phyloP scores from a whole-genome alignment of 2,797 vertebrate species.

The Lacerta viridis region DNA sequence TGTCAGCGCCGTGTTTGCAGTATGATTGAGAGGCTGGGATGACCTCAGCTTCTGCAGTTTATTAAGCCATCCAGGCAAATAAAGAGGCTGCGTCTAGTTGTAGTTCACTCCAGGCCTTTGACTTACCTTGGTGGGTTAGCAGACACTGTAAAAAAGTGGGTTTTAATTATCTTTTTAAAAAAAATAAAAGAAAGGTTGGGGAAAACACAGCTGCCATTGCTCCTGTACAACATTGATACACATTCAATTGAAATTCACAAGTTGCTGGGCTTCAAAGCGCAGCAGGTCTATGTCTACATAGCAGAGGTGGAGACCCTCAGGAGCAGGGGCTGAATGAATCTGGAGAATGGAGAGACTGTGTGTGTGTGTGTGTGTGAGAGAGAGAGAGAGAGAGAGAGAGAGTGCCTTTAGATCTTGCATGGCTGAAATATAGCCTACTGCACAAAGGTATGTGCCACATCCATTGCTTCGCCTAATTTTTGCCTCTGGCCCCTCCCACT shows the following conservation, averaged over 20 bases:
- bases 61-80: constrained; percentile 10
- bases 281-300: no score
- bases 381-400: no score
- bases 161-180: no score
- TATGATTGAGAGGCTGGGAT: neutral
- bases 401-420: no score
- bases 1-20: neutral
- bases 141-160: neutral
- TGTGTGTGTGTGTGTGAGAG: no score
- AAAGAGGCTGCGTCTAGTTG: neutral
- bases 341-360: neutral
- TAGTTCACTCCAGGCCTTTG: neutral
- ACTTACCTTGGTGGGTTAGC: neutral
- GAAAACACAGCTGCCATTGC: no score
- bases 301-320: neutral
- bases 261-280: no score
- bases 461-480: no score
- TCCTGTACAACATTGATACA: neutral
- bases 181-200: neutral
- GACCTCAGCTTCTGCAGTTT: constrained; percentile 12
- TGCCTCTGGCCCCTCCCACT: no score
- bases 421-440: no score
- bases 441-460: no score
- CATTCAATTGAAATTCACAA: neutral
- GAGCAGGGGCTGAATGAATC: neutral